These are phyloP conservation scores for Diaperis boleti DNA, from an alignment of 2,888 invertebrate genomes.

Conservation along the genomic window DNA sequence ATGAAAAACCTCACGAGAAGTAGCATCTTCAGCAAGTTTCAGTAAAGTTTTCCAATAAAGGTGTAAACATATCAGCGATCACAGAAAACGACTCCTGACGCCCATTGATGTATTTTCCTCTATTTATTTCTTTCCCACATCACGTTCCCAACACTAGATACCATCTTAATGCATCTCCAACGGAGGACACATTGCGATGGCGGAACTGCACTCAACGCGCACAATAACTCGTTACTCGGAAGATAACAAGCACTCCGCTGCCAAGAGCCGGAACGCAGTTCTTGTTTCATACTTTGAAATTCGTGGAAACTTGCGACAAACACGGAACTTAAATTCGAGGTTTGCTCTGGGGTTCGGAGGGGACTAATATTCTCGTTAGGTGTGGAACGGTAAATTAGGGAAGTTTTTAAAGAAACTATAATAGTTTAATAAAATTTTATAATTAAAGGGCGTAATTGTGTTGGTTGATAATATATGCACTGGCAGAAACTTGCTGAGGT, in stretches of 20 bases:
- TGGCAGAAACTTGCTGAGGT: too few species aligned
- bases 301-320: conserved; percentile 22
- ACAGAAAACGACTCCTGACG: conserved; percentile 3
- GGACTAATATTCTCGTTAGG: conserved; percentile 8
- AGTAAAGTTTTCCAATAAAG: conserved; percentile 33
- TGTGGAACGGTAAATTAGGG: conserved; percentile 7
- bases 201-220: conserved; percentile 17
- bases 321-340: conserved; percentile 13
- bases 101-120: conserved; percentile 12
- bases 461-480: too few species aligned
- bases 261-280: conserved; percentile 23
- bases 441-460: too few species aligned
- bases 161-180: conserved; percentile 6
- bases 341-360: not conserved
- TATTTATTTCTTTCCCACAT: conserved; percentile 1
- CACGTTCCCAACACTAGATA: not conserved
- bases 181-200: conserved; percentile 1
- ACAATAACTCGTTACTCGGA: conserved; percentile 35
- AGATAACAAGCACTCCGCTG: conserved; percentile 32
- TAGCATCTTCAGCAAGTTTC: conserved; percentile 20
- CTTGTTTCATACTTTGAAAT: conserved; percentile 21
- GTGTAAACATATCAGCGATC: conserved; percentile 26
- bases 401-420: not conserved
- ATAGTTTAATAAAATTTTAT: too few species aligned
- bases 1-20: conserved; percentile 16